Evolutionary conservation across 2,113 vertebrate genomes (phyloP), one percentile per base, ranked within the genome.

Genomic region (Malurus melanocephalus): DNA sequence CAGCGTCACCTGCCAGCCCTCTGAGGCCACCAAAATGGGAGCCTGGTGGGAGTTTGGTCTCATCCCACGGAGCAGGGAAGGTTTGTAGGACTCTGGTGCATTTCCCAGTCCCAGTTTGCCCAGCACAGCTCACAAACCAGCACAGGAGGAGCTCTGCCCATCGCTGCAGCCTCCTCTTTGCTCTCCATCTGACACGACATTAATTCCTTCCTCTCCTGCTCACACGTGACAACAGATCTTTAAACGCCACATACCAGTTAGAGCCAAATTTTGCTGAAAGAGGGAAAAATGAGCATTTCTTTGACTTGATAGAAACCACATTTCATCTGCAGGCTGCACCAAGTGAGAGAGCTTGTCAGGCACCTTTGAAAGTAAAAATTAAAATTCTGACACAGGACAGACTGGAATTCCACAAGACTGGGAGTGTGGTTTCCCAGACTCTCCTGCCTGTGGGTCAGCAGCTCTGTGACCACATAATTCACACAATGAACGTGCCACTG

Each of bases 101-200:
- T 53, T 48, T 38, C 35, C 53, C 43, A 35, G 13, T 5, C 15
- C 40, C 6, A 0, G 2, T 69, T 67, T 55, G 38, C 12, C 65
- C 3, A 7, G 27, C 1, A 1, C 20, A n/a, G 42, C 56, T 33
- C 27, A 3, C 2, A 23, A 51, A 24, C 21, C 3, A 1, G 57
- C 57, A 4, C 72, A 24, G 75, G 2, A 3, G 53, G 43, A 78
- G 66, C 35, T 56, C 23, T 75, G 78, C 46, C 55, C 67, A 3
- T 56, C 57, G 2, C 5, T n/a, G 51, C 20, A 38, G 21, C 33
- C 72, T 81, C 66, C 56, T 64, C 49, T 62, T 49, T 45, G 46
- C 78, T 74, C 38, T 42, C 23, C 9, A 14, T 17, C 20, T 72
- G 59, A 59, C 30, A 60, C 2, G 1, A 43, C 30, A 9, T 18